Evolutionary conservation across 2,113 vertebrate genomes (phyloP), one percentile per base, ranked within the genome.

Genomic region (Illadopsis cleaveri): DNA sequence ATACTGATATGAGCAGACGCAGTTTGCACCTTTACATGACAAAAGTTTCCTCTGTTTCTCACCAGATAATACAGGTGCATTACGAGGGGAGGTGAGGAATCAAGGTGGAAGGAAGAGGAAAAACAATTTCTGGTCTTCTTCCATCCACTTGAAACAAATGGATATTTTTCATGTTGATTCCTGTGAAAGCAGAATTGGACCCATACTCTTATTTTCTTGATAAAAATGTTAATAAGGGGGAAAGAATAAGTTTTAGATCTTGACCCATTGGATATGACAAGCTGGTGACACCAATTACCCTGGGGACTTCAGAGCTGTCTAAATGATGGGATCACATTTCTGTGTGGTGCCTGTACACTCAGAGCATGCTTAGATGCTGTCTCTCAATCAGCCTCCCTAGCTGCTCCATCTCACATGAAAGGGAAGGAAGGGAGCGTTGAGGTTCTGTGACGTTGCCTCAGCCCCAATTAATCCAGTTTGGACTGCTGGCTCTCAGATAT

Each of bases 301-400:
- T 9, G 16, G 87, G 76, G 94, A 92, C 75, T 91, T 91, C 81
- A 75, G 78, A 96, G 78, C 90, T 97, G 93, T 96, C 95, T 94
- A 91, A 94, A 93, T 94, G 87, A 95, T 81, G 86, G 94, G 94
- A 91, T 95, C 94, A 86, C 78, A 70, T 97, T 93, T 89, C 89
- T 0, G 3, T 84, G 86, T 84, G 91, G 93, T 0, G 40, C 37
- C 89, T 70, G 69, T 73, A 86, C 68, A 91, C 84, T 69, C 80
- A 33, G 44, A 85, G 38, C 0, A 1, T 82, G 84, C 72, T 91
- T 28, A 57, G 70, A 97, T 83, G 86, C 92, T 90, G 91, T 91
- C 91, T 92, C 92, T 96, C 91, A 95, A 92, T 95, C 96, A 95
- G 87, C 45, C 13, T 83, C 73, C 50, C 70, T 89, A 95, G 96